Base-by-base conservation (phyloP, 2,888 invertebrate genomes). In the Drosophila affinis region DNA sequence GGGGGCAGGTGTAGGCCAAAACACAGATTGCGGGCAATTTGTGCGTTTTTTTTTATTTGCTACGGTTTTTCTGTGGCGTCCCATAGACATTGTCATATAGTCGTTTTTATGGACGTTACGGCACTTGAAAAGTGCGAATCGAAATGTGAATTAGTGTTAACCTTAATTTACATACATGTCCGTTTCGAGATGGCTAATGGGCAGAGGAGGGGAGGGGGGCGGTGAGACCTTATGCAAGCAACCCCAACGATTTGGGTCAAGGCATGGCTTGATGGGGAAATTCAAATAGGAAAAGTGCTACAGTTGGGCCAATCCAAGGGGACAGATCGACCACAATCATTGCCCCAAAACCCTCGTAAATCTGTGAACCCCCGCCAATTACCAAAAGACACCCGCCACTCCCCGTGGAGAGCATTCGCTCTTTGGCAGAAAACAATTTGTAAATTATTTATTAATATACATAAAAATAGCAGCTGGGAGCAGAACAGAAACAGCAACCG, bases 391-490 rank as follows among this genome's bases (percentile, higher is more conserved):
- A 14, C 48, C 49, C 49, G 21, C 48, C 0, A 24, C 49, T 29
- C n/a, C n/a, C 39, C n/a, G 47, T 14, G 10, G 34, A 34, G 34
- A 5, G 12, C 46, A 47, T 29, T 29, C 7, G 2, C 29, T 21
- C 24, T 29, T 9, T 29, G 0, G 2, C 29, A 52, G 21, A 45
- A 45, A 45, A 72, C 73, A 63, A 70, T 49, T 55, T 48, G 55
- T 48, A 78, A 73, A 87, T 88, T 84, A 87, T 84, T 84, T 84
- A 84, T 88, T 87, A 84, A 84, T 84, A 87, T 75, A 87, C 83
- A 87, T 69, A 78, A 71, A 69, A 62, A 61, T n/a, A 49, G 18
- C 52, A 52, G 18, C 62, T 59, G 44, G 56, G 39, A 54, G 68
- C 68, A 74, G 56, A 74, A 57, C 68, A 61, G 29, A 18, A 12